Conservation (phyloP, 2,797 vertebrate genomes). For the Anableps anableps region DNA sequence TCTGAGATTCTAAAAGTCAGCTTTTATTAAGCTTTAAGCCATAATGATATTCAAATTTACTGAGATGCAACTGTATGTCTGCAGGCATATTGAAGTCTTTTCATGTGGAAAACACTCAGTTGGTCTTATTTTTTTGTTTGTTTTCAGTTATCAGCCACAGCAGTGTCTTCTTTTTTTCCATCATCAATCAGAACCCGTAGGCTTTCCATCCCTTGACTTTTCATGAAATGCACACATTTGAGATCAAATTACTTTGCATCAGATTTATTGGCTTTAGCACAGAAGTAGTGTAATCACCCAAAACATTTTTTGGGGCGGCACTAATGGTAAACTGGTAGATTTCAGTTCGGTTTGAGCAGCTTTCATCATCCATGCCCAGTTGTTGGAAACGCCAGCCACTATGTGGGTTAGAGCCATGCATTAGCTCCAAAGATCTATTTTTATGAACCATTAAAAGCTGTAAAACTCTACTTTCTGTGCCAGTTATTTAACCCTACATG, state of each 20-base stretch:
- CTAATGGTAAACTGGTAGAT: not conserved
- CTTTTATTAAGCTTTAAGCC: not conserved
- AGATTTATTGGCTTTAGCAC: slow-evolving; percentile 21
- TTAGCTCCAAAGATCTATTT: slow-evolving; percentile 77
- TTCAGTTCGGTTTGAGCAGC: slow-evolving; percentile 57
- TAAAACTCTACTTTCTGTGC: slow-evolving; percentile 65
- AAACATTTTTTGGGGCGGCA: not conserved
- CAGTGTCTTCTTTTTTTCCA: not conserved
- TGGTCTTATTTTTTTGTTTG: not conserved
- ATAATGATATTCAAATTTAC: not conserved
- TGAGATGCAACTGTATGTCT: not conserved
- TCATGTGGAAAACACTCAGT: not conserved
- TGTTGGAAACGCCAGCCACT: slow-evolving; percentile 76
- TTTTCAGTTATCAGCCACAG: not conserved
- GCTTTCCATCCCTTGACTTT: not conserved
- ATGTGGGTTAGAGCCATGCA: slow-evolving; percentile 58
- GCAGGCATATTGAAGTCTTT: not conserved
- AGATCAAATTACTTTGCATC: not conserved
- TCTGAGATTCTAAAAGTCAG: not conserved
- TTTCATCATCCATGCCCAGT: slow-evolving; percentile 63
- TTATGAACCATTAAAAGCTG: slow-evolving; percentile 66
- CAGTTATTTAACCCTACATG: not conserved
- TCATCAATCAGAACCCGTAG: not conserved
- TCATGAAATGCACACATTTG: not conserved
- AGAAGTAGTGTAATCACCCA: slow-evolving; percentile 45